These are phyloP conservation scores for Ectobius pallidus DNA, from an alignment of 2,888 invertebrate species.

Conservation along the genomic window DNA sequence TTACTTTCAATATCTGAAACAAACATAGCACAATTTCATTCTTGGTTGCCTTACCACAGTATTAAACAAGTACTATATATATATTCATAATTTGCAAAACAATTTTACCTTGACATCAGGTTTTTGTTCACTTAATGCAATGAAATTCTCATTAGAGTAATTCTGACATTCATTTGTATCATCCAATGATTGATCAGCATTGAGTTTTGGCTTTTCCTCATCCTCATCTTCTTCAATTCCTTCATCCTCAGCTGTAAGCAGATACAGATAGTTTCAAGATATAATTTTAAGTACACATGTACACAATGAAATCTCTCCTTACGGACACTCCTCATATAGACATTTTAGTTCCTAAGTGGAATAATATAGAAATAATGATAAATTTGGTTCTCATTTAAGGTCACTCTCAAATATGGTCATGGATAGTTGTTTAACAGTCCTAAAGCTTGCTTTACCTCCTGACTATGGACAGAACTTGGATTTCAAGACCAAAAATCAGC, in stretches of 20 bases:
- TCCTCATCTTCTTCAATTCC: not conserved
- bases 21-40: conserved; percentile 46
- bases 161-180: conserved; percentile 51
- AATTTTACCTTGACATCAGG: conserved; percentile 43
- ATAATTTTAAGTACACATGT: not conserved
- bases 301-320: not conserved
- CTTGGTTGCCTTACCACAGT: conserved; percentile 42
- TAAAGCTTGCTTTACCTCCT: too few relatives aligned
- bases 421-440: too few relatives aligned
- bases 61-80: conserved; percentile 50
- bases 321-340: not conserved
- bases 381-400: too few relatives aligned
- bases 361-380: too few relatives aligned
- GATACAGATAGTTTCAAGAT: not conserved
- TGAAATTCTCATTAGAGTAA: conserved; percentile 44
- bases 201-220: too few relatives aligned
- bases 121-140: conserved; percentile 45
- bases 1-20: not conserved
- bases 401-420: not conserved
- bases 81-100: conserved; percentile 9
- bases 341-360: not conserved
- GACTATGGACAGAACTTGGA: too few relatives aligned
- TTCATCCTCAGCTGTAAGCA: not conserved
- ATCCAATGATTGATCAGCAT: conserved; percentile 45
- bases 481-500: too few relatives aligned